Evolutionary conservation across 2,888 invertebrate species (phyloP).

Genomic region (Aromia moschata): DNA sequence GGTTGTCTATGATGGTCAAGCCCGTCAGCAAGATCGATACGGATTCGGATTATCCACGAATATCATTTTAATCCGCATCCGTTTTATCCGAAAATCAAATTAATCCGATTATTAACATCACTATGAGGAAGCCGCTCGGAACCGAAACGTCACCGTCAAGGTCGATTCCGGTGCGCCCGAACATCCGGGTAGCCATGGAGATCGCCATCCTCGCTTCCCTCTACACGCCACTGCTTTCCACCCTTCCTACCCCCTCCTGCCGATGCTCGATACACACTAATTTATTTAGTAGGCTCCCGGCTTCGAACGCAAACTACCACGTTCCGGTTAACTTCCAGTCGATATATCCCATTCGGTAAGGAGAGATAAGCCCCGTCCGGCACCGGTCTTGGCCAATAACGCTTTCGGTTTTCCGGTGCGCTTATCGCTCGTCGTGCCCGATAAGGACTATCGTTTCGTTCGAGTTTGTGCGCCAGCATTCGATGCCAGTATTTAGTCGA

Average conservation of each 20-base stretch:
- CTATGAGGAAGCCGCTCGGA: too few species aligned
- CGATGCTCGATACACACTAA: too few species aligned
- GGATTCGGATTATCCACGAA: too few species aligned
- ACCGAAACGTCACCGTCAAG: too few species aligned
- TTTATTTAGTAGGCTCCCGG: slow-evolving; percentile 4
- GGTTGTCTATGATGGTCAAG: too few species aligned
- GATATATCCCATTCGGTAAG: background rate
- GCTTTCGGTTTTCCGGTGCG: slow-evolving; percentile 1
- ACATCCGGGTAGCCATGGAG: background rate
- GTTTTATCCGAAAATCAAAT: too few species aligned
- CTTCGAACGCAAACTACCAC: background rate
- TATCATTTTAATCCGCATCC: too few species aligned
- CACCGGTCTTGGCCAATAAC: too few species aligned
- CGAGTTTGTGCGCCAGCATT: background rate
- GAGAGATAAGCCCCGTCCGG: background rate
- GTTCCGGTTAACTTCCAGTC: background rate
- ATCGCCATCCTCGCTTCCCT: background rate
- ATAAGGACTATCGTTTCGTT: background rate
- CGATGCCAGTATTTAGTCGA: background rate
- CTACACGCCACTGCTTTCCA: slow-evolving; percentile 3
- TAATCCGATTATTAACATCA: too few species aligned
- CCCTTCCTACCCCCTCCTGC: background rate
- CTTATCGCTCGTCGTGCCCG: background rate
- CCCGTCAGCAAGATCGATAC: too few species aligned
- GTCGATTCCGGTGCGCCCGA: too few species aligned